Evolutionary conservation across 2,888 invertebrate species (phyloP), one percentile per base, ranked within the genome.

Genomic region (Melipona beecheii): DNA sequence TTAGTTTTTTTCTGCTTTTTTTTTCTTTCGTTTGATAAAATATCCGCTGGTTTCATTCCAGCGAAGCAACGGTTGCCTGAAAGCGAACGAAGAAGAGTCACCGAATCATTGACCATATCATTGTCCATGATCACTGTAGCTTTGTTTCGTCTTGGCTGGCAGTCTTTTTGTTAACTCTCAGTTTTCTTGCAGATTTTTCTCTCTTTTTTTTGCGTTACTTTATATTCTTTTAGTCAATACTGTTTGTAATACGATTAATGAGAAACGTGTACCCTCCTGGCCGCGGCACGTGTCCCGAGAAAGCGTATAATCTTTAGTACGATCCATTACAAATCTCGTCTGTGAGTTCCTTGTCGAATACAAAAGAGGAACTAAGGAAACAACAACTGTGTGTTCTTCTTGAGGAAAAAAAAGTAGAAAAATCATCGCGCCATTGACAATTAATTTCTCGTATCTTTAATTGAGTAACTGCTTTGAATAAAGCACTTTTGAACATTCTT

Each of bases 211-310:
- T 21, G 74, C 88, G 88, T 86, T 92, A 83, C 92, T 81, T 91
- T 91, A 60, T 17, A 24, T 27, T 91, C 92, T 24, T 64, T 92
- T 92, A 15, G 90, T 91, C 93, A 94, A 94, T 94, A 94, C 94
- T 94, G 94, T 91, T 94, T 19, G 93, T 93, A 94, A 94, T 93
- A 94, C 93, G 90, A 92, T 93, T 92, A 87, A 84, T 72, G 72
- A 83, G 19, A 70, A 58, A 56, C 89, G 89, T 86, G 86, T 88
- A 89, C 84, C 83, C 86, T 87, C 89, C 88, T 86, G 71, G 76
- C 83, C 77, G 90, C 85, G 87, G 86, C 70, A 64, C 83, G 60
- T 69, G 75, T 69, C 85, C 82, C 80, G 80, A 87, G 87, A 87
- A 91, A 90, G 89, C 83, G 83, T 83, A 78, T 69, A 76, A 73